phyloP scores from a whole-genome alignment of 2,113 vertebrate genomes.

The Oncorhynchus nerka region DNA sequence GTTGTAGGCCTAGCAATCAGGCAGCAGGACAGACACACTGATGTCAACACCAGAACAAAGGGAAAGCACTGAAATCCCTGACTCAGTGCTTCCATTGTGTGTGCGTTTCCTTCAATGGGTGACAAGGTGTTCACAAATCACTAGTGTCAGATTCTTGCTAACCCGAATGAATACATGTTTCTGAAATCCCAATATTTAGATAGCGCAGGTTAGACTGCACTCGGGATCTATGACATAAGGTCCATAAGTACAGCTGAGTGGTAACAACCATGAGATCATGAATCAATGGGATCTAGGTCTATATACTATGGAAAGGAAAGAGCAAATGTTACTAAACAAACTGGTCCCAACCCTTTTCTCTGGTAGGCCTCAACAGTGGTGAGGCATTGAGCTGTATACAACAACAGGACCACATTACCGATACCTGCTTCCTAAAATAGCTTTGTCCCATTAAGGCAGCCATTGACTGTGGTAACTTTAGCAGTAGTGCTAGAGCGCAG shows the following conservation, averaged over 20 bases:
- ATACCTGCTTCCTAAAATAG: slow-evolving; percentile 56
- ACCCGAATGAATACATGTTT: too few species aligned
- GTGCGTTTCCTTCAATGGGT: slow-evolving; percentile 17
- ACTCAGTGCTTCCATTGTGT: slow-evolving; percentile 49
- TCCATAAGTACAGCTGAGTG: too few species aligned
- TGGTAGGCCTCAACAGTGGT: slow-evolving; percentile 10
- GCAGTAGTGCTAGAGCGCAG: slow-evolving; percentile 35
- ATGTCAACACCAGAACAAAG: slow-evolving; percentile 1
- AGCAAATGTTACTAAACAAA: too few species aligned
- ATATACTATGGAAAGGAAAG: too few species aligned
- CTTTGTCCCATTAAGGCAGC: slow-evolving; percentile 50
- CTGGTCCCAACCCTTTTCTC: neutral
- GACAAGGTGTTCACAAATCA: neutral
- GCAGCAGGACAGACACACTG: too few species aligned
- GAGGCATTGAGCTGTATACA: slow-evolving; percentile 21
- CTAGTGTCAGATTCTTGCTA: neutral
- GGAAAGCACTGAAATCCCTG: slow-evolving; percentile 28
- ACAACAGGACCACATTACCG: slow-evolving; percentile 53
- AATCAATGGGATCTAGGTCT: too few species aligned
- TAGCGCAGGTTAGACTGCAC: too few species aligned
- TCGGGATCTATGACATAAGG: too few species aligned
- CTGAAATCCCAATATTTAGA: too few species aligned
- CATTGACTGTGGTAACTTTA: slow-evolving; percentile 55
- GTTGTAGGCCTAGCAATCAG: too few species aligned
- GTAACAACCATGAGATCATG: too few species aligned